phyloP scores from a whole-genome alignment of 1,140 invertebrate genomes.

The Yoshiicerus persimilis region DNA sequence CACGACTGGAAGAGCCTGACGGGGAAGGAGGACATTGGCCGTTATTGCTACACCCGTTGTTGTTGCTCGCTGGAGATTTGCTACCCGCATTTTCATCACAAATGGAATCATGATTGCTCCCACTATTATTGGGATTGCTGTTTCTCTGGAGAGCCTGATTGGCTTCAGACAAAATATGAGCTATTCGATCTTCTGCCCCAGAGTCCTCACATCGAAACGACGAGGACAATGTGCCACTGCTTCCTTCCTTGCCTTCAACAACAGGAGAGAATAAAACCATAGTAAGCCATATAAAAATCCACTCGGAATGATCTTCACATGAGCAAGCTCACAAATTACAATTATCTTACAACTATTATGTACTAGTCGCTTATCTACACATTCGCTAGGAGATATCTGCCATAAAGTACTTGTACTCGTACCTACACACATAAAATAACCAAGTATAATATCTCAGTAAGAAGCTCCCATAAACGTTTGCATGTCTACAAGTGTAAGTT shows the following conservation, averaged over 20 bases:
- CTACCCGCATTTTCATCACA: conserved; percentile 64
- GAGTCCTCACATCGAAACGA: conserved; percentile 69
- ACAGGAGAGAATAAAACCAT: conserved; percentile 39
- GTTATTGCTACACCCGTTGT: conserved; percentile 41
- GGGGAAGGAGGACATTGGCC: conserved; percentile 45
- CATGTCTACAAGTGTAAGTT: not conserved
- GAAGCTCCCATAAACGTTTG: too few relatives aligned
- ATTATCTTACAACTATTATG: not conserved
- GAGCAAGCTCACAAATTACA: not conserved
- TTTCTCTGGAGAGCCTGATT: conserved; percentile 65
- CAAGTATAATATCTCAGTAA: too few relatives aligned
- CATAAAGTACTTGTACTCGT: too few relatives aligned
- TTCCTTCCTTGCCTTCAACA: conserved; percentile 68
- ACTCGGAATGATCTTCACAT: not conserved
- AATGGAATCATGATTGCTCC: conserved; percentile 37
- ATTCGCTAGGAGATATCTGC: too few relatives aligned
- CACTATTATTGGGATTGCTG: conserved; percentile 56
- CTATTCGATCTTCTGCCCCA: conserved; percentile 89
- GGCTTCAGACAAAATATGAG: conserved; percentile 89
- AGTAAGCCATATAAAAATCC: conserved; percentile 39
- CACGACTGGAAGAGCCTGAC: conserved; percentile 52
- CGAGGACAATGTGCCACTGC: conserved; percentile 63
- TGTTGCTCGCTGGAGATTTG: conserved; percentile 74
- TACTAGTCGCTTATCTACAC: too few relatives aligned
- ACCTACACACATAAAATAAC: too few relatives aligned